Evolutionary conservation across 2,797 vertebrate species (phyloP).

Genomic region (Rhabdophis nuchalis): DNA sequence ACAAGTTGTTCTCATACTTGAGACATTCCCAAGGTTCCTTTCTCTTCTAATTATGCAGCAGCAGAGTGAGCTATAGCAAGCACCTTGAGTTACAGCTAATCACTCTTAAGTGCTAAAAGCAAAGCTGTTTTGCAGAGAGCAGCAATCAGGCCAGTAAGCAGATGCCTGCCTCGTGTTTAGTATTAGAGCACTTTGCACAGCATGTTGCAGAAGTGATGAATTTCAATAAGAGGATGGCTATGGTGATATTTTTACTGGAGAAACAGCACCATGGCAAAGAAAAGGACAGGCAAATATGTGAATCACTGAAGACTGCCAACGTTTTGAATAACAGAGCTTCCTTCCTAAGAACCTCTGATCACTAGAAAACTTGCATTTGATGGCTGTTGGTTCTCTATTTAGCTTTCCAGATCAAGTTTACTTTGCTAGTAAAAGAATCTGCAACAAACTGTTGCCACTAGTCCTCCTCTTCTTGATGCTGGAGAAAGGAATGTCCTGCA

Average conservation of each 20-base stretch:
- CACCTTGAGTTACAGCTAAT: constrained; percentile 65
- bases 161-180: constrained; percentile 65
- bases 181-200: constrained; percentile 56
- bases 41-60: constrained; percentile 60
- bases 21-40: constrained; percentile 46
- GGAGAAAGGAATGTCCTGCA: background rate
- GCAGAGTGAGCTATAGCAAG: constrained; percentile 40
- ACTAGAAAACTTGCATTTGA: background rate
- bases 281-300: background rate
- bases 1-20: constrained; percentile 48
- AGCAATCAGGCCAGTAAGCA: constrained; percentile 69
- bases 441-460: background rate
- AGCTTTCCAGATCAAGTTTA: background rate
- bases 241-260: constrained; percentile 58
- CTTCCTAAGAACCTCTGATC: background rate
- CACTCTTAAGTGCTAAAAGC: constrained; percentile 64
- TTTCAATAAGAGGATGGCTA: constrained; percentile 60
- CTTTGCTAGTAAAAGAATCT: background rate
- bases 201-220: constrained; percentile 60
- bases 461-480: background rate
- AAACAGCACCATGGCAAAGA: constrained; percentile 29
- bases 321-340: background rate
- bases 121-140: constrained; percentile 55
- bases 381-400: background rate
- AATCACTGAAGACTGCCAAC: background rate